A percentile compares a stretch with the other conserved stretches of the same genome.
Conservation (phyloP, 2,113 vertebrate species). For the Colius striatus region DNA sequence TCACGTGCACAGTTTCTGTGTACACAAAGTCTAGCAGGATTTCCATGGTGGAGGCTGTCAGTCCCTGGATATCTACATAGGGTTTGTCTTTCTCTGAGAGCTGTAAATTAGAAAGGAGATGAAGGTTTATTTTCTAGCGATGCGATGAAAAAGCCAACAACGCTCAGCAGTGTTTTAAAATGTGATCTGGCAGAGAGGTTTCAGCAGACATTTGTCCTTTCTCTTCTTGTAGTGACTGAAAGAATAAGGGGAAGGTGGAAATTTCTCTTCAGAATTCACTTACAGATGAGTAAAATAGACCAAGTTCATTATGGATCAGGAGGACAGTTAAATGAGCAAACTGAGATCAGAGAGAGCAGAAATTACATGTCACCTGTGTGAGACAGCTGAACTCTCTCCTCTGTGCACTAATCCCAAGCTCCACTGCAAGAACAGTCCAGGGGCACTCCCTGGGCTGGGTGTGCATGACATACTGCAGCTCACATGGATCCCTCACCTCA, state of each 20-base stretch:
- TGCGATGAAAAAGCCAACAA: background rate
- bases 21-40: conserved; percentile 98
- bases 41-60: conserved; percentile 98
- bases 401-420: background rate
- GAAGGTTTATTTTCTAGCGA: background rate
- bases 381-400: background rate
- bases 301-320: background rate
- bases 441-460: background rate
- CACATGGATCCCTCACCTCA: background rate
- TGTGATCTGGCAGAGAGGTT: background rate
- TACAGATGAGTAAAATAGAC: background rate
- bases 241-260: background rate
- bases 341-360: background rate
- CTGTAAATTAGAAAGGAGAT: conserved; percentile 70
- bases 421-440: background rate
- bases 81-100: conserved; percentile 97
- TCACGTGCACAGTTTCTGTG: conserved; percentile 96
- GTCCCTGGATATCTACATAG: conserved; percentile 95
- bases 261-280: background rate
- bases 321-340: background rate
- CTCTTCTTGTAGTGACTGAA: background rate
- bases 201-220: background rate
- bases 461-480: accelerated
- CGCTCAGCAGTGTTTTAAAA: background rate
- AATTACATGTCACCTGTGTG: background rate